Evolutionary conservation across 1,140 invertebrate genomes (phyloP), one percentile per base, ranked within the genome.

Genomic region (Microplitis mediator): DNA sequence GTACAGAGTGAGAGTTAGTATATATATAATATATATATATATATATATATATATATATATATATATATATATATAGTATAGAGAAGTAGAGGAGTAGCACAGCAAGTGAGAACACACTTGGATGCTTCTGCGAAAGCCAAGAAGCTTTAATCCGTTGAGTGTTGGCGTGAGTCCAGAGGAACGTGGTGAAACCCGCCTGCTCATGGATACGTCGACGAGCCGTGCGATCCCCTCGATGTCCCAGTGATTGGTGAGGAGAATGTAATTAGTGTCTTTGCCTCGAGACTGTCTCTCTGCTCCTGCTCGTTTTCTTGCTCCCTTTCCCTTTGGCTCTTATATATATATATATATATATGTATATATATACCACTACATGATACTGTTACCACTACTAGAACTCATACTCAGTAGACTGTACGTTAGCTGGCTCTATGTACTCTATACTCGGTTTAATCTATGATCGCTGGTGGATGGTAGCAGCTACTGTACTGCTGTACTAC

Each of bases 71-170:
- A 65, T 36, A 32, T 8, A 31, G 5, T 11, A 66, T 9, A 39
- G 13, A 66, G 39, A 31, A 51, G 14, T 23, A 71, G 52, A 73
- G 61, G 54, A 56, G 51, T 65, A 72, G 54, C 23, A 16, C 14
- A 31, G 34, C 62, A 56, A 23, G 23, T 23, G 23, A 23, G 23
- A 23, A 34, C 32, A 63, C 23, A 35, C 34, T 45, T 45, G 39
- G 39, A 51, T 70, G 78, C 73, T 75, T 74, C 74, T 69, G 64
- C 70, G 74, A 77, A 77, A 78, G 79, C 76, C 78, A 80, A 80
- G 80, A 80, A 84, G 83, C 80, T 85, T 86, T 81, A 84, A 85
- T 85, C 81, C 79, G 67, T 71, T 68, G 77, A 80, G 77, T 71
- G 79, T 80, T 85, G 84, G 84, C 84, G 73, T 68, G 65, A 67